Percentiles rank a stretch among this genome's conserved stretches.
Evolutionary conservation across 2,888 invertebrate species (phyloP).

Genomic region (Ceraclea dissimilis): DNA sequence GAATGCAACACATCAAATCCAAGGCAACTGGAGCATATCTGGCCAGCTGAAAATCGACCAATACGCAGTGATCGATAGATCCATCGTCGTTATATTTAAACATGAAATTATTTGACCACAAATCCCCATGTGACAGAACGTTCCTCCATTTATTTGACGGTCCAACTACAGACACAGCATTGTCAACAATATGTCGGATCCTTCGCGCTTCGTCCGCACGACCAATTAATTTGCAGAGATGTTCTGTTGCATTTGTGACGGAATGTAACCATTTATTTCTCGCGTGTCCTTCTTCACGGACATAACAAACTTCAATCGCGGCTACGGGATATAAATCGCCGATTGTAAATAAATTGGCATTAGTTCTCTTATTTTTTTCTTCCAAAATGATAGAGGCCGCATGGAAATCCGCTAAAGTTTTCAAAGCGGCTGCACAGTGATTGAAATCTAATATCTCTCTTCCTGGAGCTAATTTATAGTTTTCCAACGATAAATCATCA

Average conservation of each 20-base stretch:
- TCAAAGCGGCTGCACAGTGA: conserved; percentile 42
- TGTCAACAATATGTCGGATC: conserved; percentile 31
- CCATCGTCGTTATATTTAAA: conserved; percentile 40
- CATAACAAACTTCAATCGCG: conserved; percentile 28
- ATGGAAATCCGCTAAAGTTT: conserved; percentile 45
- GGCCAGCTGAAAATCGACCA: conserved; percentile 64
- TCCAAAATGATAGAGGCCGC: conserved; percentile 47
- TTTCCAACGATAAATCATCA: conserved; percentile 34
- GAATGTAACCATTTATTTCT: conserved; percentile 37
- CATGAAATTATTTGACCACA: conserved; percentile 58
- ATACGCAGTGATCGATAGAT: conserved; percentile 47
- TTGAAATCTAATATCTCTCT: conserved; percentile 36
- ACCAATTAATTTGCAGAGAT: conserved; percentile 35
- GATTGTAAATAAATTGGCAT: conserved; percentile 26
- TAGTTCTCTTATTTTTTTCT: conserved; percentile 30
- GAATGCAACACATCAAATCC: conserved; percentile 52
- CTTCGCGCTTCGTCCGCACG: conserved; percentile 25
- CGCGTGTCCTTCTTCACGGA: conserved; percentile 31
- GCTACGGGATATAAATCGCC: conserved; percentile 28
- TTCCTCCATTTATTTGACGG: conserved; percentile 37
- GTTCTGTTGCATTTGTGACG: conserved; percentile 35
- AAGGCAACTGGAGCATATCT: conserved; percentile 59
- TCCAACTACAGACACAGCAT: conserved; percentile 32
- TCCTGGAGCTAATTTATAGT: conserved; percentile 15
- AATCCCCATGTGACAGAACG: conserved; percentile 53